Base-by-base conservation (phyloP, 2,888 invertebrate species). In the Chrysina gloriosa region DNA sequence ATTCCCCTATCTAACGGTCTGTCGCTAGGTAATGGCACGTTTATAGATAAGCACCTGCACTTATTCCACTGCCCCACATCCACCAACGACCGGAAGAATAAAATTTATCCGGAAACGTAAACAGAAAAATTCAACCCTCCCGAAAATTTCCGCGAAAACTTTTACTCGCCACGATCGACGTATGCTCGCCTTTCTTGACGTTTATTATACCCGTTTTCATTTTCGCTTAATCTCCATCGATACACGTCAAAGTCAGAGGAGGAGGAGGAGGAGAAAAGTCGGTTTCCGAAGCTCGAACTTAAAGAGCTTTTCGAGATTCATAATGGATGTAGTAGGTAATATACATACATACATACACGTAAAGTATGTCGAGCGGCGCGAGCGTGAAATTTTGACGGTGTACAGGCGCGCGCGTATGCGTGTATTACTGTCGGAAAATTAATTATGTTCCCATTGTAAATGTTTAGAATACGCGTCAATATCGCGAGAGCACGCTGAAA, bases 21-120 rank as follows among this genome's bases (percentile, higher is more conserved):
- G 72, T 72, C 68, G 69, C 72, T 61, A 63, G 50, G 72, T 66
- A 69, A 69, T 39, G 14, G 39, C 58, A 58, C 58, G 58, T 58
- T 25, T 36, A 39, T 4, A 58, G 58, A 58, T 58, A 58, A 42
- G 58, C 39, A 23, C 58, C 5, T 9, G 23, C 39, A 39, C 25
- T 36, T 19, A 52, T 31, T 1, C 31, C 16, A 27, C 14, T 27
- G 25, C 36, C 34, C 25, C 31, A 45, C 6, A 21, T 36, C 36
- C 1, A 9, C 7, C 11, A n/a, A 36, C n/a, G 36, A 36, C n/a
- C 14, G 5, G 11, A 11, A 36, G 36, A 36, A 11, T 14, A n/a
- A n/a, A 34, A 34, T 36, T n/a, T 14, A 0, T 36, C 9, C 14
- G 36, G 36, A n/a, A 14, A 9, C 11, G 1, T 11, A 36, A 36